These are phyloP conservation scores for Lamellibrachia columna DNA, from an alignment of 2,888 invertebrate species.

Conservation along the genomic window DNA sequence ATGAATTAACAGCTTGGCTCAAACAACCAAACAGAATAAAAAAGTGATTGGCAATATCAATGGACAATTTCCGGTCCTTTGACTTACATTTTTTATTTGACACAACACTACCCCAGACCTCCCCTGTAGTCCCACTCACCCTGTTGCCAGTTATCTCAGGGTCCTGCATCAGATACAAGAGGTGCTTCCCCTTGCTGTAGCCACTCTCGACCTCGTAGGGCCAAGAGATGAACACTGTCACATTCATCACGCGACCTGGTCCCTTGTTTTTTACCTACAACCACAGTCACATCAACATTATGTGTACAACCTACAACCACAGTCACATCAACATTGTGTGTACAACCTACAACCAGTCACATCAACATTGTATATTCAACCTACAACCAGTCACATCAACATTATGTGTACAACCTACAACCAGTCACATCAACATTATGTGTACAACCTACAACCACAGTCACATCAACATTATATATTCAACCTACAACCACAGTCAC, in stretches of 20 bases:
- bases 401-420: too few species aligned
- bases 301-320: too few species aligned
- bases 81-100: background rate
- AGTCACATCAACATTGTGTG: background rate
- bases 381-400: too few species aligned
- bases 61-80: too few species aligned
- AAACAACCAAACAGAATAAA: too few species aligned
- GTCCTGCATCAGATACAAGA: conserved; percentile 60
- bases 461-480: too few species aligned
- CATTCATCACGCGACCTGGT: conserved; percentile 51
- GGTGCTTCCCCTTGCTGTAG: conserved; percentile 54
- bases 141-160: conserved; percentile 50
- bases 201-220: conserved; percentile 56
- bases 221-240: conserved; percentile 58
- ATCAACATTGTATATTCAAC: too few species aligned
- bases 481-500: too few species aligned
- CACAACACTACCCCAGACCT: background rate
- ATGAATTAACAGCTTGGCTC: too few species aligned
- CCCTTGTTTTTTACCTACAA: conserved; percentile 59
- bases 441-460: too few species aligned
- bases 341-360: background rate
- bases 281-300: background rate
- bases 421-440: too few species aligned
- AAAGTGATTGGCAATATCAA: background rate
- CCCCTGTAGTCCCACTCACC: background rate